A percentile compares a stretch with the other conserved stretches of the same genome.
phyloP scores from a whole-genome alignment of 2,113 vertebrate species.

The Chiloscyllium plagiosum region DNA sequence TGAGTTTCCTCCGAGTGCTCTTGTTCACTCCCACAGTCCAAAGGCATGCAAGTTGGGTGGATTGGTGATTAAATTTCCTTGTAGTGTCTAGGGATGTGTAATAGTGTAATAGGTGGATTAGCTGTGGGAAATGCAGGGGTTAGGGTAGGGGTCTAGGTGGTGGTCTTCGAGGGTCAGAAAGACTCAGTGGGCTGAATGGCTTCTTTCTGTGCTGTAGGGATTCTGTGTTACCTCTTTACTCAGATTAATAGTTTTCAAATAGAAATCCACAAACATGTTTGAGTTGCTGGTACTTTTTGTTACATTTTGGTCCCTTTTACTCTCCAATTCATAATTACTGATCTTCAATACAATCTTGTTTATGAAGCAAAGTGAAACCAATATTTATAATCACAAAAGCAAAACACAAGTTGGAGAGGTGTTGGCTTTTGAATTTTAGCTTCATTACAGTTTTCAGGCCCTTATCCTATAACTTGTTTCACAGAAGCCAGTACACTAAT shows the following conservation, averaged over 20 bases:
- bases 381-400: background rate
- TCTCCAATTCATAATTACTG: background rate
- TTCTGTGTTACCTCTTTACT: background rate
- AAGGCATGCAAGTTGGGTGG: too few relatives aligned
- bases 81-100: too few relatives aligned
- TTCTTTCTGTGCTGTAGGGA: too few relatives aligned
- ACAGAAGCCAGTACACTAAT: background rate
- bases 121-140: too few relatives aligned
- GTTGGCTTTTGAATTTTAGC: background rate
- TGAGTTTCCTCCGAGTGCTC: too few relatives aligned
- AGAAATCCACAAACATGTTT: background rate
- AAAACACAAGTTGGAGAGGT: background rate
- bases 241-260: background rate
- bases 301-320: background rate
- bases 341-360: background rate
- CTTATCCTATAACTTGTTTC: background rate
- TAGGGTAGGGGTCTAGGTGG: too few relatives aligned
- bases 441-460: background rate
- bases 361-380: background rate
- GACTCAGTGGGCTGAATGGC: too few relatives aligned
- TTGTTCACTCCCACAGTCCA: too few relatives aligned
- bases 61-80: too few relatives aligned
- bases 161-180: too few relatives aligned
- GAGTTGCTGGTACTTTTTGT: background rate
- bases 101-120: too few relatives aligned